Evolutionary conservation across 1,140 invertebrate species (phyloP).

Genomic region (Drosophila sturtevanti): DNA sequence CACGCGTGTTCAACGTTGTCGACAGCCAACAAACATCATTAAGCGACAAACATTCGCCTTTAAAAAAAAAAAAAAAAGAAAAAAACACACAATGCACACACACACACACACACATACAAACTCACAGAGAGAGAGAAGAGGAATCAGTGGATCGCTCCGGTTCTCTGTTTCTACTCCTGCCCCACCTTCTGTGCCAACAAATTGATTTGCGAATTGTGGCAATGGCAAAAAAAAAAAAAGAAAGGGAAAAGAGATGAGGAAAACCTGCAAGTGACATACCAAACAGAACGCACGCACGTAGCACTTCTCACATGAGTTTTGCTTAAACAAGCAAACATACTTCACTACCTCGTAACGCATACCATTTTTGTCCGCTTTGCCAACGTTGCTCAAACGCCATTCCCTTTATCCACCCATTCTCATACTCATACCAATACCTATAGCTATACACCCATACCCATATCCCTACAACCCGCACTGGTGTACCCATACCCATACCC

Average conservation of each 20-base stretch:
- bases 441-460: too few relatives aligned
- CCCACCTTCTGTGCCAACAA: constrained; percentile 20
- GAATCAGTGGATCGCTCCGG: constrained; percentile 10
- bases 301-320: constrained; percentile 15
- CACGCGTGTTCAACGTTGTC: constrained; percentile 43
- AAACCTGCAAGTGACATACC: constrained; percentile 49
- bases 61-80: constrained; percentile 13
- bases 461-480: too few relatives aligned
- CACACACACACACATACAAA: background rate
- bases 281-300: constrained; percentile 42
- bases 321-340: constrained; percentile 50
- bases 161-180: background rate
- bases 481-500: too few relatives aligned
- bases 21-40: constrained; percentile 61
- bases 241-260: background rate
- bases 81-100: constrained; percentile 1
- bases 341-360: constrained; percentile 7
- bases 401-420: too few relatives aligned
- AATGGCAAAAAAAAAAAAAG: background rate
- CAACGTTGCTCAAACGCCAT: too few relatives aligned
- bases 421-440: too few relatives aligned
- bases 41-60: constrained; percentile 49
- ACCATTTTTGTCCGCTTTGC: background rate
- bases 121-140: background rate
- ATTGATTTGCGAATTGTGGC: constrained; percentile 51